Base-by-base conservation (phyloP, 1,140 invertebrate genomes). In the Trypoxylus dichotomus region DNA sequence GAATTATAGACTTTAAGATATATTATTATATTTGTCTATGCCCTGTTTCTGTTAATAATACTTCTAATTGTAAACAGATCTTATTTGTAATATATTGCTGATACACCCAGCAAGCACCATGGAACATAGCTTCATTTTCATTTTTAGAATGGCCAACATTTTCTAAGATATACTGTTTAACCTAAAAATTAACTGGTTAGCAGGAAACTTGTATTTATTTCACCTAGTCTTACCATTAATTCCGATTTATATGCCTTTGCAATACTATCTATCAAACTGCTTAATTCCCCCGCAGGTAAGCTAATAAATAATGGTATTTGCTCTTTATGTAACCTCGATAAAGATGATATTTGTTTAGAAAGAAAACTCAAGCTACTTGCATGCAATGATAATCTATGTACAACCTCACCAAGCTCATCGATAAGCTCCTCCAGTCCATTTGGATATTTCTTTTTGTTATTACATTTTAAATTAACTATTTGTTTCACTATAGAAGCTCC, bases 61-160 rank as follows among this genome's bases (percentile, higher is more conserved):
- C 76, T 79, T 86, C 84, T 74, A 86, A 80, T 75, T 81, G 80
- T 19, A 84, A 73, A 79, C 74, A 80, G 29, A 83, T 78, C 29
- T 79, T 42, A 74, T 79, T 75, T 21, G 47, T 81, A 37, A 86
- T 76, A 78, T 82, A 71, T 73, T 79, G 60, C 60, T 85, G 84
- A 79, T 84, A 80, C 5, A 79, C 82, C 85, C 85, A 85, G 68
- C 76, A 79, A 1, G 81, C 77, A 19, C 82, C 83, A 54, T 81
- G 78, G 81, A 85, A 85, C 82, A 85, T 82, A 21, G 78, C 80
- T 79, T 86, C 83, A 76, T 81, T 75, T 60, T 83, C 81, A 76
- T 74, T 82, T 79, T 80, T 83, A n/a, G 81, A 60, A 79, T 84
- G 81, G 8, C 81, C 81, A 72, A 85, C 84, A 81, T 86, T 85